Evolutionary conservation across 2,113 vertebrate genomes (phyloP), one percentile per base, ranked within the genome.

Genomic region (Pica pica): DNA sequence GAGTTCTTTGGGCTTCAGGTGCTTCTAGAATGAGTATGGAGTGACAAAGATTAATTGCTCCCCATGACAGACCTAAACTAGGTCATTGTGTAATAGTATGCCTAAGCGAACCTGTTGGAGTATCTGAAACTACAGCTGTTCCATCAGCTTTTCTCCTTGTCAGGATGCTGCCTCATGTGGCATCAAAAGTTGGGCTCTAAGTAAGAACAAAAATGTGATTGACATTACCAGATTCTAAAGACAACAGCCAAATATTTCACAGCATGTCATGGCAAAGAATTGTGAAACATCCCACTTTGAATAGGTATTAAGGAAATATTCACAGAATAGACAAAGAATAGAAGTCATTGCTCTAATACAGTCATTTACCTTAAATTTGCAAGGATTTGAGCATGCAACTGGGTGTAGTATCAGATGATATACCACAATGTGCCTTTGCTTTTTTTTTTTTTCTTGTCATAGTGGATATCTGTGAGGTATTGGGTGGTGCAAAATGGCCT

Each of bases 21-120:
- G 37, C 47, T 89, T 96, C 71, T 83, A 92, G 79, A 92, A 92
- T 90, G 83, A 92, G 37, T 83, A 67, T 39, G 39, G 55, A 94
- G 55, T 89, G 83, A 69, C 90, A 93, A 88, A 95, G 88, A 95
- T 80, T 92, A 97, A 97, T 95, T 86, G 64, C 33, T 90, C 33
- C 59, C 56, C 2, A 0, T 88, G 71, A 96, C 70, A 83, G 71
- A 55, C 89, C 79, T 83, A 74, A 96, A 96, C 68, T 86, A 90
- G 94, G 92, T 88, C 92, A 88, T 46, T 88, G 71, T 86, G 83
- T 82, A 90, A 90, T 59, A 73, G 19, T 33, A 65, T 5, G 14
- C 55, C 59, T 83, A 74, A 41, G 33, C 42, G 35, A 90, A 86
- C 88, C 75, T 95, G n/a, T 24, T 90, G 76, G 70, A 94, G 39